phyloP scores from a whole-genome alignment of 2,888 invertebrate species.

The Plebejus argus region DNA sequence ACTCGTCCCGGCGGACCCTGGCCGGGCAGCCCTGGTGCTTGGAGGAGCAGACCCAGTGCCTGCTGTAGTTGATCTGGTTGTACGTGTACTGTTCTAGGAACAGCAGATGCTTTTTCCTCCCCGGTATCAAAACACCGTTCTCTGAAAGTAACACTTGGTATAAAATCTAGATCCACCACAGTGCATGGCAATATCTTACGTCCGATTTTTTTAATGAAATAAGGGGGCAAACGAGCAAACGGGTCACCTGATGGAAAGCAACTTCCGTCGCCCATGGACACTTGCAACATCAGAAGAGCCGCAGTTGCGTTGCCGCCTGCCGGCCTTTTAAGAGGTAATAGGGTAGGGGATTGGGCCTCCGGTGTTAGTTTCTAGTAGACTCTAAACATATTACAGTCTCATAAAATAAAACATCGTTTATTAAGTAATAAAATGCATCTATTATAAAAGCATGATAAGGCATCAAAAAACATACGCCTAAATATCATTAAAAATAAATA shows the following conservation, averaged over 20 bases:
- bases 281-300: no score
- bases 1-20: conserved; percentile 31
- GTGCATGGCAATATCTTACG: not conserved
- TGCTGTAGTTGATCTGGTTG: conserved; percentile 52
- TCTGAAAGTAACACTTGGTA: conserved; percentile 35
- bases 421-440: not conserved
- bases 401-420: not conserved
- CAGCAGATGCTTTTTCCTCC: conserved; percentile 49
- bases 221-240: no score
- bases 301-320: no score
- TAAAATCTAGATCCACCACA: not conserved
- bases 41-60: conserved; percentile 52
- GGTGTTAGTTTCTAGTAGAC: no score
- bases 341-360: no score
- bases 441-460: not conserved
- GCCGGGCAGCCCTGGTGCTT: conserved; percentile 40
- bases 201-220: no score
- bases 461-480: not conserved
- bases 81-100: conserved; percentile 54
- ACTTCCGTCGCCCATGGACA: no score
- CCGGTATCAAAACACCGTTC: conserved; percentile 34
- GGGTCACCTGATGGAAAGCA: no score
- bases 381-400: not conserved
- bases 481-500: not conserved
- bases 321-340: no score